Percentiles rank a stretch among this genome's conserved stretches.
phyloP scores from a whole-genome alignment of 2,797 vertebrate genomes.

The Fratercula arctica region DNA sequence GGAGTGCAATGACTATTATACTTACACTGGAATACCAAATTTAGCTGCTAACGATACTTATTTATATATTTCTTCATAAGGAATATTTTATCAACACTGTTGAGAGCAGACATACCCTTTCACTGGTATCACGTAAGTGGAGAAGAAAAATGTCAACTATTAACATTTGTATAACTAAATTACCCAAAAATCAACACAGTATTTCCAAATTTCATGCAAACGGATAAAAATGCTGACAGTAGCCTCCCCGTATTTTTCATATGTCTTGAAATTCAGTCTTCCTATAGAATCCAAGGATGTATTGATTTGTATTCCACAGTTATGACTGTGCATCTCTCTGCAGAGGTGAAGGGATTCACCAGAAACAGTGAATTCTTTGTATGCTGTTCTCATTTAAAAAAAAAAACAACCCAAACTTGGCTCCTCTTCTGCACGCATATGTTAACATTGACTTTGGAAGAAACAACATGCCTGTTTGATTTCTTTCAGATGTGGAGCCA shows the following conservation, averaged over 20 bases:
- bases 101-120: not conserved
- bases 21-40: not conserved
- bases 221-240: not conserved
- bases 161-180: not conserved
- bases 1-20: not conserved
- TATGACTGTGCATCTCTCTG: not conserved
- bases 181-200: not conserved
- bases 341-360: not conserved
- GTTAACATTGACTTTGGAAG: conserved; percentile 11
- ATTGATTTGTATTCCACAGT: not conserved
- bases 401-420: not conserved
- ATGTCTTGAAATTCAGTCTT: not conserved
- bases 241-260: not conserved
- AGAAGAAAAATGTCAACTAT: not conserved
- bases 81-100: not conserved
- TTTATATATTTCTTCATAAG: not conserved
- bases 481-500: not conserved
- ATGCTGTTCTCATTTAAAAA: not conserved
- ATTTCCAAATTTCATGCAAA: not conserved
- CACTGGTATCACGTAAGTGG: not conserved
- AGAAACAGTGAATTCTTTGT: conserved; percentile 34
- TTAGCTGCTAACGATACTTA: not conserved
- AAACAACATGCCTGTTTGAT: not conserved
- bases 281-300: not conserved
- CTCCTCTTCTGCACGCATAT: not conserved